Evolutionary conservation across 1,140 invertebrate genomes (phyloP).

Genomic region (Drosophila gunungcola): DNA sequence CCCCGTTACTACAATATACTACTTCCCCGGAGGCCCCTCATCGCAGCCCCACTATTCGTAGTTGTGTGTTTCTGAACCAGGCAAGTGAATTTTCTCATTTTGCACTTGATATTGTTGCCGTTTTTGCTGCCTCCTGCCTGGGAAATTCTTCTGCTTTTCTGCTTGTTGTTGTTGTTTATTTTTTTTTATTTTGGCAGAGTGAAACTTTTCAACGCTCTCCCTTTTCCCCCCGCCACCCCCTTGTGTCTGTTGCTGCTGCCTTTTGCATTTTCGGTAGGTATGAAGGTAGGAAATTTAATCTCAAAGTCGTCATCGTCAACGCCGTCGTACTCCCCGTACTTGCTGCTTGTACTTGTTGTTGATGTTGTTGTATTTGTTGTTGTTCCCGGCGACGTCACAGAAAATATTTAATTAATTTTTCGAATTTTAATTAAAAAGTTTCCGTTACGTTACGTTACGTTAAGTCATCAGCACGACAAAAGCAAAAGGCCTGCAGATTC

Average conservation of each 20-base stretch:
- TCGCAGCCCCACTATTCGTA: slow-evolving; percentile 21
- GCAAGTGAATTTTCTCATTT: slow-evolving; percentile 83
- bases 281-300: slow-evolving; percentile 78
- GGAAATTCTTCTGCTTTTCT: slow-evolving; percentile 44
- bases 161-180: neutral
- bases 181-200: slow-evolving; percentile 48
- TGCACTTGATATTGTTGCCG: slow-evolving; percentile 79
- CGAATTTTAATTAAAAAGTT: slow-evolving; percentile 83
- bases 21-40: slow-evolving; percentile 2
- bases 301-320: slow-evolving; percentile 80
- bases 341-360: neutral
- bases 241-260: slow-evolving; percentile 26
- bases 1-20: slow-evolving; percentile 36
- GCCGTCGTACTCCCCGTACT: slow-evolving; percentile 5
- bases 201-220: slow-evolving; percentile 62
- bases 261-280: slow-evolving; percentile 80
- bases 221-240: slow-evolving; percentile 2
- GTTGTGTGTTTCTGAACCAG: slow-evolving; percentile 41
- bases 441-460: slow-evolving; percentile 74
- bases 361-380: neutral
- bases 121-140: slow-evolving; percentile 50
- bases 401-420: slow-evolving; percentile 84
- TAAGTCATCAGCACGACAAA: slow-evolving; percentile 60
- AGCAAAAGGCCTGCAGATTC: neutral
- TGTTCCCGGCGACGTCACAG: slow-evolving; percentile 64